Percentiles rank a stretch among this genome's conserved stretches.
phyloP scores from a whole-genome alignment of 2,797 vertebrate genomes.

The Perodicticus potto region DNA sequence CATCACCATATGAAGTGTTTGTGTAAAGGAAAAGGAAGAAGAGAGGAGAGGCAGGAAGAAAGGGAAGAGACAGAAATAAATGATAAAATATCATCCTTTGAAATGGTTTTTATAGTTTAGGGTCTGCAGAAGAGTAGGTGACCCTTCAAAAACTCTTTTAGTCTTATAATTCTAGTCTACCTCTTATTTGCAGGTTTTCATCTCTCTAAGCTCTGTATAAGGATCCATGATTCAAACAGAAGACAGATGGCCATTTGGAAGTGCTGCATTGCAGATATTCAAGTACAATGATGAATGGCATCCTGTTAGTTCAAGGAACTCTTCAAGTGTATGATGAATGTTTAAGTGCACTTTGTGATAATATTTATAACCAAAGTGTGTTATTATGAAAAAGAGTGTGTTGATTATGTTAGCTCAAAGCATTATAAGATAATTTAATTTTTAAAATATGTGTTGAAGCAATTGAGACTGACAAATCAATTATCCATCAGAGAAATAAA shows the following conservation, averaged over 20 bases:
- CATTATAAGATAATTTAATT: slow-evolving; percentile 25
- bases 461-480: slow-evolving; percentile 26
- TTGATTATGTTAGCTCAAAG: slow-evolving; percentile 21
- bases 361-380: slow-evolving; percentile 18
- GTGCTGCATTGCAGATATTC: background rate
- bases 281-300: slow-evolving; percentile 15
- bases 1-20: slow-evolving; percentile 8
- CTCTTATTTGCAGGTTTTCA: slow-evolving; percentile 40
- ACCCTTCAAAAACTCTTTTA: slow-evolving; percentile 33
- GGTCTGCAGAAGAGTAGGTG: slow-evolving; percentile 31
- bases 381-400: background rate
- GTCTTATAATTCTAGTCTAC: slow-evolving; percentile 13
- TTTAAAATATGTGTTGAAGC: slow-evolving; percentile 25
- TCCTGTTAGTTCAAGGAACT: slow-evolving; percentile 30
- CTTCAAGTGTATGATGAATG: slow-evolving; percentile 44
- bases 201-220: background rate
- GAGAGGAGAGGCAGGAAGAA: background rate
- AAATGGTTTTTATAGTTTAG: background rate
- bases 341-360: background rate
- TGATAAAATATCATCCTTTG: background rate
- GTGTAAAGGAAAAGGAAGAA: background rate
- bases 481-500: slow-evolving; percentile 19
- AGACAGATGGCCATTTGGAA: slow-evolving; percentile 40
- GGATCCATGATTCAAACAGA: slow-evolving; percentile 46
- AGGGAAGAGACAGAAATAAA: background rate